Evolutionary conservation across 2,113 vertebrate species (phyloP).

Genomic region (Toxotes jaculatrix): DNA sequence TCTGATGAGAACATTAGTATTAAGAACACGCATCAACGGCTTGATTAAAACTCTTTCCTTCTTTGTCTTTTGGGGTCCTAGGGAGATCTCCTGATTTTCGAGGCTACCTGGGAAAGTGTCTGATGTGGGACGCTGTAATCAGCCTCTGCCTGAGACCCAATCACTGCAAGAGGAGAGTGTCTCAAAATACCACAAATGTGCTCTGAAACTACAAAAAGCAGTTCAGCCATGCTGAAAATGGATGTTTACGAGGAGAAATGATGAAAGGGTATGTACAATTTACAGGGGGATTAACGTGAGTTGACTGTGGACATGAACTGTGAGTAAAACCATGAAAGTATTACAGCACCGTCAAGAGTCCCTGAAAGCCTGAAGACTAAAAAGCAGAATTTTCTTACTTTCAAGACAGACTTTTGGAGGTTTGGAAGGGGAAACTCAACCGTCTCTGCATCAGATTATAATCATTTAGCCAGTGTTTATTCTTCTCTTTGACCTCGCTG

Average conservation of each 20-base stretch:
- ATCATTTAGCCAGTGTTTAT: too few species aligned
- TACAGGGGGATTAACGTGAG: conserved; percentile 52
- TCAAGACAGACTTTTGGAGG: background rate
- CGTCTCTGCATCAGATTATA: background rate
- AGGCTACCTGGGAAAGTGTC: conserved; percentile 46
- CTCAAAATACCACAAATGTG: conserved; percentile 62
- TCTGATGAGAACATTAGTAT: conserved; percentile 49
- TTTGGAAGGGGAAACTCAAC: background rate
- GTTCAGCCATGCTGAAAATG: conserved; percentile 55
- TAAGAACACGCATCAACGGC: conserved; percentile 30
- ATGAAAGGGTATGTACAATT: conserved; percentile 35
- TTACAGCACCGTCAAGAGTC: conserved; percentile 24
- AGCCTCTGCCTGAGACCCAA: conserved; percentile 70
- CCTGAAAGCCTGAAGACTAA: conserved; percentile 5
- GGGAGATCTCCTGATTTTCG: conserved; percentile 60
- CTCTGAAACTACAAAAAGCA: conserved; percentile 51
- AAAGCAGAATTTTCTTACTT: conserved; percentile 6
- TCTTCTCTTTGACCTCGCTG: background rate
- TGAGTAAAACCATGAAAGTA: conserved; percentile 36
- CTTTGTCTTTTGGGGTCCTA: conserved; percentile 29
- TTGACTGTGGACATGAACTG: conserved; percentile 50
- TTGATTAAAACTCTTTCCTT: conserved; percentile 64
- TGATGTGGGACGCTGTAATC: conserved; percentile 66
- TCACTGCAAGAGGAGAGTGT: conserved; percentile 40
- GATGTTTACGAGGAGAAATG: conserved; percentile 52